These are phyloP conservation scores for Osmoderma eremita DNA, from an alignment of 2,888 invertebrate species.

Conservation along the genomic window DNA sequence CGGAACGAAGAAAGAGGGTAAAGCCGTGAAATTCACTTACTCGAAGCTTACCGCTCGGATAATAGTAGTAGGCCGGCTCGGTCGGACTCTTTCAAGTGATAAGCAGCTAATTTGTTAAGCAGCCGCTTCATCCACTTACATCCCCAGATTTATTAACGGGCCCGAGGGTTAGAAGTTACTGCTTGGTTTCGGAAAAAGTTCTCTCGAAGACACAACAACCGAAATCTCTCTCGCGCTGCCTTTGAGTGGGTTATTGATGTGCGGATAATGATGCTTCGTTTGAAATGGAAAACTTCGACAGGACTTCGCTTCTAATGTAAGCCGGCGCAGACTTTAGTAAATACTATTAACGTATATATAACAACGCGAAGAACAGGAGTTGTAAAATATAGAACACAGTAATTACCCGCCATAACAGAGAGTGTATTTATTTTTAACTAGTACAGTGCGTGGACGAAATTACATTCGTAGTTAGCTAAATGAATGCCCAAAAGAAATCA, in stretches of 20 bases:
- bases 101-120: constrained; percentile 63
- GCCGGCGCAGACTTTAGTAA: no score
- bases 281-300: constrained; percentile 25
- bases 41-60: constrained; percentile 30
- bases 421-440: no score
- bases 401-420: no score
- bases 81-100: constrained; percentile 61
- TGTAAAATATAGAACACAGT: no score
- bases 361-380: no score
- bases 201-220: constrained; percentile 55
- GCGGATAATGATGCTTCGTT: constrained; percentile 32
- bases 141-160: constrained; percentile 59
- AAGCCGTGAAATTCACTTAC: constrained; percentile 52
- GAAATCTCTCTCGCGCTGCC: constrained; percentile 36
- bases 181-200: constrained; percentile 44
- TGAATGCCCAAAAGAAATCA: no score
- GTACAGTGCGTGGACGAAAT: no score
- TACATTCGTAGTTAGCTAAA: no score
- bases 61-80: constrained; percentile 47
- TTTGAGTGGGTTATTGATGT: constrained; percentile 54
- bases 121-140: constrained; percentile 61
- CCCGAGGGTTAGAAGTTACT: constrained; percentile 54
- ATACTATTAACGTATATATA: no score
- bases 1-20: constrained; percentile 46
- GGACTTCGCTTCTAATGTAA: constrained; percentile 9